Percentiles rank a stretch among this genome's conserved stretches.
phyloP scores from a whole-genome alignment of 2,113 vertebrate genomes.

The Mustela lutreola region DNA sequence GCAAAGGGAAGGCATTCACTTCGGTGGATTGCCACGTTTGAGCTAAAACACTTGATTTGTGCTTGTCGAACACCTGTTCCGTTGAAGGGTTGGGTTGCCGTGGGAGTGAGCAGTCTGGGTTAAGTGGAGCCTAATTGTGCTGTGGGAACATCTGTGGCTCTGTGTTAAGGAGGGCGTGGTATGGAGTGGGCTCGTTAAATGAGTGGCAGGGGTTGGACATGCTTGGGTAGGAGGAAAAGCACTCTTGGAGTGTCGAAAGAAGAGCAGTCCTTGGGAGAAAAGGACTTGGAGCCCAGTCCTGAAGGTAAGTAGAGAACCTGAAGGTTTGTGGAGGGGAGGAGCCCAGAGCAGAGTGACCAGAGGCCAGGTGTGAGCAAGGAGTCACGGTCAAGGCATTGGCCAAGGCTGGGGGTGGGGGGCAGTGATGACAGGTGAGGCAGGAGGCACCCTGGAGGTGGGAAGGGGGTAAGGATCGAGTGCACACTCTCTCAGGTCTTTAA shows the following conservation, averaged over 20 bases:
- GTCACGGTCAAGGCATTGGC: neutral
- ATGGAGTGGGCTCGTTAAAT: neutral
- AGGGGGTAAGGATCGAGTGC: neutral
- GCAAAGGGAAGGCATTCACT: neutral
- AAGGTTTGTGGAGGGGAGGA: constrained; percentile 51
- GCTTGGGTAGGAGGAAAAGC: neutral
- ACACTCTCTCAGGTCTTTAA: neutral
- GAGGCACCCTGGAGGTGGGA: neutral
- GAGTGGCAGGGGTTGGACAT: neutral
- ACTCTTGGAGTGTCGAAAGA: neutral
- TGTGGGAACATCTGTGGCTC: neutral
- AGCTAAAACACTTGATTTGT: neutral
- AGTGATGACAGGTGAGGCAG: neutral
- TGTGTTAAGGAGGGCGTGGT: neutral
- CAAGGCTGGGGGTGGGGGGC: neutral
- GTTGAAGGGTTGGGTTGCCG: neutral
- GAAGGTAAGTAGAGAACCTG: neutral
- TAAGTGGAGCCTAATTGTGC: neutral
- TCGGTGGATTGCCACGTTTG: neutral
- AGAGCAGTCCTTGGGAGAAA: neutral
- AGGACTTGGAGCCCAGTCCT: neutral
- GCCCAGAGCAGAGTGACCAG: neutral
- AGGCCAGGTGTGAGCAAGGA: neutral
- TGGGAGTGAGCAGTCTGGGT: neutral
- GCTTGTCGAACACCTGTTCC: neutral